A percentile compares a stretch with the other conserved stretches of the same genome.
phyloP scores from a whole-genome alignment of 2,113 vertebrate species.

The Galemys pyrenaicus region DNA sequence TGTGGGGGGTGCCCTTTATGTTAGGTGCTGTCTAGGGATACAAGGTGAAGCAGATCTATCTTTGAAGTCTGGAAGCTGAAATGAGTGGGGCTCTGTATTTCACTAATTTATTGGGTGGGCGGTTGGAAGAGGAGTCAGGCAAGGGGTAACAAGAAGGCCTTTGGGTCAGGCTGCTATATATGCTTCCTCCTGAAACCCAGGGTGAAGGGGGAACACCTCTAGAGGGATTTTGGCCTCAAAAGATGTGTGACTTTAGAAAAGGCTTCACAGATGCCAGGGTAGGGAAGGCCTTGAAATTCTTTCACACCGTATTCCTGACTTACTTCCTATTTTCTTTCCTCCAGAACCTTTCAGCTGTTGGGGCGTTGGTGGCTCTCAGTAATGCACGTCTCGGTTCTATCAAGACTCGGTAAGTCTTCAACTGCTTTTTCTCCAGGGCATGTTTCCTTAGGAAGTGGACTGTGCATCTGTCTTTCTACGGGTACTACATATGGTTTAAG shows the following conservation, averaged over 20 bases:
- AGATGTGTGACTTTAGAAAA: background rate
- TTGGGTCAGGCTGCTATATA: background rate
- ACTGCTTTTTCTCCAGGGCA: background rate
- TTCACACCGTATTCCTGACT: background rate
- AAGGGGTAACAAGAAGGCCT: background rate
- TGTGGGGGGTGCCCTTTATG: background rate
- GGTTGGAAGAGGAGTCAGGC: background rate
- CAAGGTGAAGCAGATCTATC: background rate
- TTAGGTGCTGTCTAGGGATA: background rate
- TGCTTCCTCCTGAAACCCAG: background rate
- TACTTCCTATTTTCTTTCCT: background rate
- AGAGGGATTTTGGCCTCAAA: background rate
- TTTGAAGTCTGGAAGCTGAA: background rate
- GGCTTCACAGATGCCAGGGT: background rate
- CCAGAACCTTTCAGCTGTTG: conserved; percentile 86
- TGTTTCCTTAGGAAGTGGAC: background rate
- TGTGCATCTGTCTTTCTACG: background rate
- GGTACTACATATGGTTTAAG: background rate
- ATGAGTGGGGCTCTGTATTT: background rate
- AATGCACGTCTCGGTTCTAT: conserved; percentile 87
- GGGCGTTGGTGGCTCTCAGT: conserved; percentile 88
- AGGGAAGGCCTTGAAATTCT: background rate
- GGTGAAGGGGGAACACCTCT: background rate
- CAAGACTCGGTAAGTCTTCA: conserved; percentile 89
- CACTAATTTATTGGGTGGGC: background rate